phyloP scores from a whole-genome alignment of 2,113 vertebrate species.

The Serilophus lunatus region DNA sequence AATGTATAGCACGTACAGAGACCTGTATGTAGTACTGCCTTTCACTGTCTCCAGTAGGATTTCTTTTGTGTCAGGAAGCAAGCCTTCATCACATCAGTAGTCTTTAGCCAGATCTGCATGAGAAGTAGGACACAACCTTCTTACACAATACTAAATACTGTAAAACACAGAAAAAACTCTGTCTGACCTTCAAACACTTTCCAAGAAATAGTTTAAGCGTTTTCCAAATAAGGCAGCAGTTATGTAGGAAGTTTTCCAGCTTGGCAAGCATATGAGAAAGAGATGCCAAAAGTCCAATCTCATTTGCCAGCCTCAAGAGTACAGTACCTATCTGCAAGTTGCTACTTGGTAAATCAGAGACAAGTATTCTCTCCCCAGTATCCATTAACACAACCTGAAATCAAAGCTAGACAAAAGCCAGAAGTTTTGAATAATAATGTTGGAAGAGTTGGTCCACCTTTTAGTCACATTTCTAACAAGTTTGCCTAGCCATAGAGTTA shows the following conservation, averaged over 20 bases:
- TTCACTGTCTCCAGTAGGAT: not conserved
- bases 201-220: slow-evolving; percentile 19
- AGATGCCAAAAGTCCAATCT: not conserved
- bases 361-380: not conserved
- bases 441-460: not conserved
- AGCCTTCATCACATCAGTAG: not conserved
- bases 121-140: not conserved
- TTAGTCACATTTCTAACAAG: not conserved
- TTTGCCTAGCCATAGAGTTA: rapidly evolving
- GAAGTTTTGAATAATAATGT: not conserved
- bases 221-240: slow-evolving; percentile 7
- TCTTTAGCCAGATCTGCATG: not conserved
- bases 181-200: not conserved
- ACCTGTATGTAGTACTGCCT: not conserved
- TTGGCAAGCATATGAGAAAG: not conserved
- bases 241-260: not conserved
- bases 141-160: slow-evolving; percentile 14
- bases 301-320: not conserved
- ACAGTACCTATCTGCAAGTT: not conserved
- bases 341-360: not conserved
- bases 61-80: not conserved
- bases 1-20: not conserved
- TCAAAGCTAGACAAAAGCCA: not conserved
- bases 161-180: not conserved
- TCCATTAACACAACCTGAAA: not conserved